These are phyloP conservation scores for Hermetia illucens DNA, from an alignment of 1,140 invertebrate species.

Conservation along the genomic window DNA sequence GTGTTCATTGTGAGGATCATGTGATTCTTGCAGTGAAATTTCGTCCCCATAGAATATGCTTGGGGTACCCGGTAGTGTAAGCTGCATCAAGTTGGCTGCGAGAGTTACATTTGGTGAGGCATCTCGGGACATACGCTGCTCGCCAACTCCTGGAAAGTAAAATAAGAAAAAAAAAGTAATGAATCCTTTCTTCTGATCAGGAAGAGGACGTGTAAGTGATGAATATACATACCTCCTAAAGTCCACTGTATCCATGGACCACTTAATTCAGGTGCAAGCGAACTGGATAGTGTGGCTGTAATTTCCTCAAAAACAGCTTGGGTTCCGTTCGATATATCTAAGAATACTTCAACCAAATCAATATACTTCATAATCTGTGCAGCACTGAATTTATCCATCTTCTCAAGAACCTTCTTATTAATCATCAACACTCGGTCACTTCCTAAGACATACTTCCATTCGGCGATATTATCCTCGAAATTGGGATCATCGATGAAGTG, in stretches of 20 bases:
- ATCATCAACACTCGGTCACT: slow-evolving; percentile 48
- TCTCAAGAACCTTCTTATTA: slow-evolving; percentile 39
- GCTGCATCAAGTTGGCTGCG: slow-evolving; percentile 47
- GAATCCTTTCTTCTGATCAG: too few relatives aligned
- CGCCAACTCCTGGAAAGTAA: too few relatives aligned
- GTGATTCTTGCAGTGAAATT: slow-evolving; percentile 38
- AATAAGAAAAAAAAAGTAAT: too few relatives aligned
- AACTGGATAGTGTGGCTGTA: slow-evolving; percentile 35
- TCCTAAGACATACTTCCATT: slow-evolving; percentile 52
- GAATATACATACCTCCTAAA: slow-evolving; percentile 38
- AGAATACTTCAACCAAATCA: slow-evolving; percentile 53
- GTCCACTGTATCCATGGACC: slow-evolving; percentile 64
- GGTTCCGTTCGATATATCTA: slow-evolving; percentile 43
- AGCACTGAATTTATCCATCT: slow-evolving; percentile 25
- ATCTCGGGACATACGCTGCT: slow-evolving; percentile 39
- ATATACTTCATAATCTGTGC: slow-evolving; percentile 44
- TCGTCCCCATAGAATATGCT: slow-evolving; percentile 74
- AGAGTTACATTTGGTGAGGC: slow-evolving; percentile 41
- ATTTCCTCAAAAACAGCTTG: slow-evolving; percentile 40
- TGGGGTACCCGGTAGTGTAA: slow-evolving; percentile 64
- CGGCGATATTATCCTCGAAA: slow-evolving; percentile 35
- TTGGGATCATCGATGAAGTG: slow-evolving; percentile 31
- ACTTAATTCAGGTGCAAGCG: slow-evolving; percentile 23
- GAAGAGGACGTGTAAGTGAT: too few relatives aligned
- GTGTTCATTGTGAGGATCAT: slow-evolving; percentile 38